Base-by-base conservation (phyloP, 64 coral and sea anemone species). In the Stichodactyla helianthus region DNA sequence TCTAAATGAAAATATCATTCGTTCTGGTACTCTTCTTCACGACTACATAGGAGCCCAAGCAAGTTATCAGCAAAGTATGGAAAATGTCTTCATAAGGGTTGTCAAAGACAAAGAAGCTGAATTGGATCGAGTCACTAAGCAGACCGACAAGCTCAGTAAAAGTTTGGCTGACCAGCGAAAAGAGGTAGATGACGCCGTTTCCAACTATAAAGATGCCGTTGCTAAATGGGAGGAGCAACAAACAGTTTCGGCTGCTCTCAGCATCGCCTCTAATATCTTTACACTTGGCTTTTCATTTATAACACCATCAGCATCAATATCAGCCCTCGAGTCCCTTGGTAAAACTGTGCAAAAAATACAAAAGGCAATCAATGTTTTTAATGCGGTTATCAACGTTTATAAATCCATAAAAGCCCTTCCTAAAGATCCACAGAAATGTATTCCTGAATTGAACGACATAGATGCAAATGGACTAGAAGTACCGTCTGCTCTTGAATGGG, bases 1-100 rank as follows among this genome's bases (percentile, higher is more conserved):
- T 55, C 82, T 83, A 4, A 83, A 83, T 26, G 44, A 83, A 83
- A 83, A 83, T 23, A 83, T 83, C 82, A 83, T 83, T 52, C 52
- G 55, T 23, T 83, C 82, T 83, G 82, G 82, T 9, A 51, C 52
- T 12, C 53, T 83, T 44, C 53, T 83, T 7, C 82, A 83, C 14
- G 50, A 54, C 5, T 83, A 83, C 82, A 83, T 83, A 25, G 17
- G 7, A n/a, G 11, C 82, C 14, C 82, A 83, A 26, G 82, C 82
- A 53, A 26, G 11, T 53, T 83, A 83, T 18, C 82, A 83, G 56
- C 11, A 55, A 15, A 83, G 82, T 57, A 55, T 83, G 82, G 44
- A 57, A 83, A 5, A 26, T 53, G 6, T 83, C 9, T 83, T 83
- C 55, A 22, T n/a, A 55, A 83, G 54, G 12, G 82, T 83, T 53